Percentiles rank a stretch among this genome's conserved stretches.
These are phyloP conservation scores for Pristiophorus japonicus DNA, from an alignment of 2,113 vertebrate species.

Conservation along the genomic window DNA sequence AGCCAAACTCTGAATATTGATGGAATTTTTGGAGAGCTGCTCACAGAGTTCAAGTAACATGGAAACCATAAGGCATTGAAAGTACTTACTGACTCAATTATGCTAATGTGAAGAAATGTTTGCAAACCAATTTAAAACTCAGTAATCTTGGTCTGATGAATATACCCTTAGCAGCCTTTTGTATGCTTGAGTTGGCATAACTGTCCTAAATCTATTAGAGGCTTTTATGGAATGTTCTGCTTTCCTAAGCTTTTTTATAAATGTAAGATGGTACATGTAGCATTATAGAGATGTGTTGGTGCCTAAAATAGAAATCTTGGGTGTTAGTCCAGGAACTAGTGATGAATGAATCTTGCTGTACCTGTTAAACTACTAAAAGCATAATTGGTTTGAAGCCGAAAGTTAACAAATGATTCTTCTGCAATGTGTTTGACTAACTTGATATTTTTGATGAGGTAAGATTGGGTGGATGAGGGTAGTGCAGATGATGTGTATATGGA, in stretches of 20 bases:
- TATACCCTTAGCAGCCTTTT: not conserved
- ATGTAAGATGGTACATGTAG: too few relatives aligned
- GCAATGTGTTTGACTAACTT: too few relatives aligned
- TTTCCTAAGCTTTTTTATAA: not conserved
- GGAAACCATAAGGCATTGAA: not conserved
- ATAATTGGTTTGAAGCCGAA: not conserved
- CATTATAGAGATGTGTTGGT: too few relatives aligned
- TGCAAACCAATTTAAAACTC: not conserved
- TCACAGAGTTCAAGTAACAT: too few relatives aligned
- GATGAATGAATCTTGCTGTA: not conserved
- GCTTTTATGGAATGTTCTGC: too few relatives aligned
- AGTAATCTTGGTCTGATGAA: not conserved
- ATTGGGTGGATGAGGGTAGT: not conserved
- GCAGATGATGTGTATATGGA: not conserved
- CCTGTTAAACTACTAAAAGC: not conserved
- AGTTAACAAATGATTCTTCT: not conserved
- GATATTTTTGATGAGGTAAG: too few relatives aligned
- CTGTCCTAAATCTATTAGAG: not conserved
- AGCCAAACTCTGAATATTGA: not conserved
- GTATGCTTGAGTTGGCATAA: not conserved
- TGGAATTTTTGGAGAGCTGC: not conserved
- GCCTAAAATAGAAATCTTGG: not conserved
- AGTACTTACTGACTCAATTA: too few relatives aligned
- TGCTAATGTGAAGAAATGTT: too few relatives aligned
- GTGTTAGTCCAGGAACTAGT: not conserved